Base-by-base conservation (phyloP, 2,113 vertebrate genomes). In the Anarhynchus alexandrinus region DNA sequence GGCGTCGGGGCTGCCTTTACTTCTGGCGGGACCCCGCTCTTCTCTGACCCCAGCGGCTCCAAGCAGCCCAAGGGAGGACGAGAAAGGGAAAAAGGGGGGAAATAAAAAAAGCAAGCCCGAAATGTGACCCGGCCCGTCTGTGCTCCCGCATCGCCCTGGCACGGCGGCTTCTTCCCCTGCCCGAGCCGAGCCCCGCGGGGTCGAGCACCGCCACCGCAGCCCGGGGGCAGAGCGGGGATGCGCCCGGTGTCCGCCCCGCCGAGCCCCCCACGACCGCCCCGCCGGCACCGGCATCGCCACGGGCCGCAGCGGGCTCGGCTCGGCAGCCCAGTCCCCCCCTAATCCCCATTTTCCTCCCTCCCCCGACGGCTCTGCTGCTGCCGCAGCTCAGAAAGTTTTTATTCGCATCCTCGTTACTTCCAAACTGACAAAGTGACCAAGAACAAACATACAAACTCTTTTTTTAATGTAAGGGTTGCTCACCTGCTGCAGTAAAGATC, bases 401-500 rank as follows among this genome's bases (percentile, higher is more conserved):
- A 76, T 87, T 83, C 54, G 3, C 70, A 17, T 12, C 76, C 45
- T 80, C 45, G 3, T 51, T 58, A 64, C 9, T 66, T 47, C 66
- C 66, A 45, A 85, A 67, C 29, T 40, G 54, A 42, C 30, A 40
- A 52, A 88, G 26, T 20, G 87, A 42, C 78, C 76, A 4, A 77
- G 51, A 91, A 61, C 23, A 82, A 94, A 69, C 55, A 70, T 73
- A 52, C 36, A 79, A 90, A 84, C 51, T 89, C 32, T 65, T 81
- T 87, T 82, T 87, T 82, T 64, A 62, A 67, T 52, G 67, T 29
- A 94, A 82, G 65, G 29, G 23, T 88, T 57, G 96, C 98, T 98
- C 98, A 97, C 98, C 98, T 97, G 96, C 58, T 97, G 95, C 65
- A 9, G 93, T 34, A 91, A 93, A 88, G 95, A 74, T 94, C 97